Conservation (phyloP, 1,140 invertebrate genomes). For the Rhopalosiphum maidis region DNA sequence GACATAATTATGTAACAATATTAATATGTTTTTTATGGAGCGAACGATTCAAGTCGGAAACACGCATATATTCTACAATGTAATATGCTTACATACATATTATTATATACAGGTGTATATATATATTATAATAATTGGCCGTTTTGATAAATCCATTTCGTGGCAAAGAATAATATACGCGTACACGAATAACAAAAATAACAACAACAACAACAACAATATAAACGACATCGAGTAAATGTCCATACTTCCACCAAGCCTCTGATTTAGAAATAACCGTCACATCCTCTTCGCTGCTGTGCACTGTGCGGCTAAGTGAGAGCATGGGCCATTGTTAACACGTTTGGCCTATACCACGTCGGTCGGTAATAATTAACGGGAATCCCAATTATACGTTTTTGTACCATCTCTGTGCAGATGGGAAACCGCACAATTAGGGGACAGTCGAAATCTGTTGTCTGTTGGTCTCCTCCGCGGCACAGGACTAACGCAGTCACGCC, state of each 20-base stretch:
- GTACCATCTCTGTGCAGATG: background rate
- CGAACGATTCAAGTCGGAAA: background rate
- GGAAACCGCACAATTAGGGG: background rate
- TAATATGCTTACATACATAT: background rate
- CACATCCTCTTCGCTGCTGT: conserved; percentile 23
- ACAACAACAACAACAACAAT: background rate
- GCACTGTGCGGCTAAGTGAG: background rate
- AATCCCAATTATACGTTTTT: conserved; percentile 2
- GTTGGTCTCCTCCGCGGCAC: background rate
- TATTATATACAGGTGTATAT: background rate
- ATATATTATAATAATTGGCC: conserved; percentile 24
- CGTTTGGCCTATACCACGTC: background rate
- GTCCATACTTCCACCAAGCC: conserved; percentile 32
- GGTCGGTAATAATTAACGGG: background rate
- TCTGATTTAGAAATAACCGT: conserved; percentile 40
- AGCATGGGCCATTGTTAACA: conserved; percentile 44
- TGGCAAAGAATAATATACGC: conserved; percentile 21
- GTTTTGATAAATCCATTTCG: conserved; percentile 41
- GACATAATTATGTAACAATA: background rate
- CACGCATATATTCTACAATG: conserved; percentile 17
- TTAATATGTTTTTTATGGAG: conserved; percentile 20
- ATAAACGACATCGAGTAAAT: background rate
- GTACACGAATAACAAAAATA: background rate
- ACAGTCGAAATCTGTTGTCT: background rate
- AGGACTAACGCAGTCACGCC: too few relatives aligned